Percentiles rank a stretch among this genome's conserved stretches.
Evolutionary conservation across 2,113 vertebrate genomes (phyloP).

Genomic region (Phalacrocorax carbo): DNA sequence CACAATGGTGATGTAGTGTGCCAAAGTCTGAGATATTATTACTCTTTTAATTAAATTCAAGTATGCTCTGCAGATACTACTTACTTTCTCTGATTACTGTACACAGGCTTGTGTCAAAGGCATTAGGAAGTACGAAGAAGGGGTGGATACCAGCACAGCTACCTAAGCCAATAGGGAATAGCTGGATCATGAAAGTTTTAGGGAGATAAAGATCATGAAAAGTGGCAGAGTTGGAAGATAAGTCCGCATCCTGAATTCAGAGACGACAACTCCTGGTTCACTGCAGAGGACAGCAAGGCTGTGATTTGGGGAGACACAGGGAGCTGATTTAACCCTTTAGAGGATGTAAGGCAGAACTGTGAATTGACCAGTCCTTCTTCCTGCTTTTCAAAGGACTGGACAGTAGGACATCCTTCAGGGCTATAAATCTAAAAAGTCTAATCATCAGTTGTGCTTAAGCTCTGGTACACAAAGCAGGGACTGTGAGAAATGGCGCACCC

Average conservation of each 20-base stretch:
- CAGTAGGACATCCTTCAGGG: not conserved
- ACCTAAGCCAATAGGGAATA: not conserved
- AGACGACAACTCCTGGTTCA: not conserved
- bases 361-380: not conserved
- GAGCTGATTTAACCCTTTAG: not conserved
- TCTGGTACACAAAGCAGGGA: not conserved
- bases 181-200: slow-evolving; percentile 52
- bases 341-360: not conserved
- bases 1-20: not conserved
- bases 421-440: not conserved
- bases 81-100: not conserved
- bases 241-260: not conserved
- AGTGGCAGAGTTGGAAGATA: not conserved
- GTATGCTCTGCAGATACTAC: not conserved
- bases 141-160: not conserved
- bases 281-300: not conserved
- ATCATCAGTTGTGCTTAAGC: not conserved
- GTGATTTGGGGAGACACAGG: not conserved
- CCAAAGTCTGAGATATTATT: not conserved
- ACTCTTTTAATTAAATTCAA: slow-evolving; percentile 22
- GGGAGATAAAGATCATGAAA: slow-evolving; percentile 16
- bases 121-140: not conserved
- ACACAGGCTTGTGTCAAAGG: not conserved
- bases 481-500: not conserved
- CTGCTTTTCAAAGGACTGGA: not conserved